Base-by-base conservation (phyloP, 2,797 vertebrate genomes). In the Siniperca undulata region DNA sequence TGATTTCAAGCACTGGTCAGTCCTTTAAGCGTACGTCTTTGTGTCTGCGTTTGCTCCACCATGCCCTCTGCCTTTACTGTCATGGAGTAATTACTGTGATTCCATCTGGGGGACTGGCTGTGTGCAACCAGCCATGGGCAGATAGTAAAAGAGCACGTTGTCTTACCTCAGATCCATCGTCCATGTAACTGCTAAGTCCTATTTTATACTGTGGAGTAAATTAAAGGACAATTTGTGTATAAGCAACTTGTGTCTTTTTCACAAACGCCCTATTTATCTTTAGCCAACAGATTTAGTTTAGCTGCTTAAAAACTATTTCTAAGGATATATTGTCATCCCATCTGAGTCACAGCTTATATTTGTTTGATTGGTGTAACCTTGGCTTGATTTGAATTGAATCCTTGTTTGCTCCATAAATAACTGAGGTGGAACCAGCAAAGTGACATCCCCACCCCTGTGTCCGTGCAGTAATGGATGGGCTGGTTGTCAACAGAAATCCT, bases 401-500 rank as follows among this genome's bases (percentile, higher is more conserved):
- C 73, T 48, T 61, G n/a, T 84, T 88, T 83, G 40, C 74, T 77
- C 74, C 78, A 67, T 86, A 82, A 87, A 87, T 87, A 90, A 87
- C 87, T 84, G 86, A 82, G 86, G 75, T 86, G 83, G 86, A 90
- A 88, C 88, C 71, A 64, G 83, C 81, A 84, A 80, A 70, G 86
- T 73, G 88, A 88, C 85, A 84, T 89, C 82, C 38, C 70, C 80
- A 48, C 65, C 77, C 62, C 71, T 68, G 69, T 83, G 83, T 84
- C 90, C 85, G 85, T 42, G 81, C 87, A 78, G 88, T 85, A 89
- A 90, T 85, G 83, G 84, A 90, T 88, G 85, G 84, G 84, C 66
- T 70, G 66, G 44, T 80, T 93, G 92, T 94, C 91, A 90, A 78
- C 87, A 89, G 91, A 59, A 91, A 92, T 94, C 79, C 73, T 83